A percentile compares a stretch with the other conserved stretches of the same genome.
Conservation (phyloP, 2,113 vertebrate species). For the Chlorodrepanis virens region DNA sequence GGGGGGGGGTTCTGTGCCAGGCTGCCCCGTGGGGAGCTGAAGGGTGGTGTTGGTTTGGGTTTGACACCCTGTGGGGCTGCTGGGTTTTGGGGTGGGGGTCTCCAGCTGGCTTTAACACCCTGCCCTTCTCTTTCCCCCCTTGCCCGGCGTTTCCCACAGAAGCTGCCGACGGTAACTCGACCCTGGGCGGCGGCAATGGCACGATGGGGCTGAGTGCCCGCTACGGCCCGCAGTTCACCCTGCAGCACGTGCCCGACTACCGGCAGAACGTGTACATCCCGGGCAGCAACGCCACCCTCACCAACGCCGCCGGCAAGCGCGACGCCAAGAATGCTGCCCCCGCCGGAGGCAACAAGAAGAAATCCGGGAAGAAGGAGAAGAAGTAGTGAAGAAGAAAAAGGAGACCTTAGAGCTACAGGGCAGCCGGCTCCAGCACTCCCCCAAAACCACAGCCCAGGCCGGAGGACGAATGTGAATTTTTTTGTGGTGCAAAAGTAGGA, state of each 20-base stretch:
- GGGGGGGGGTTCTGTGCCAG: fast-evolving
- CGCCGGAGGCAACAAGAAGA: constrained; percentile 91
- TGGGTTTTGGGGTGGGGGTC: background rate
- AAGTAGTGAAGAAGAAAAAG: constrained; percentile 86
- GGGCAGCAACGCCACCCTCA: constrained; percentile 92
- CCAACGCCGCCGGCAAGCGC: constrained; percentile 77
- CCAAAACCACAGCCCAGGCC: constrained; percentile 52
- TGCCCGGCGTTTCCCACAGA: constrained; percentile 69
- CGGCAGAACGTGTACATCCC: constrained; percentile 98
- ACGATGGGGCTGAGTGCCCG: constrained; percentile 95
- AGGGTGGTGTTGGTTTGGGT: background rate
- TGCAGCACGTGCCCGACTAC: constrained; percentile 97
- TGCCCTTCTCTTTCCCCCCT: background rate
- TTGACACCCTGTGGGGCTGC: background rate
- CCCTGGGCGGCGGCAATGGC: constrained; percentile 82
- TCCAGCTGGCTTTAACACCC: background rate
- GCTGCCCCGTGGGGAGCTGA: background rate
- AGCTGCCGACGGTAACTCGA: constrained; percentile 90
- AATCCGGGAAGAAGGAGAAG: constrained; percentile 98
- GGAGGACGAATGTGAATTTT: constrained; percentile 66
- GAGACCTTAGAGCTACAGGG: constrained; percentile 66
- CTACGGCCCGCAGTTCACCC: constrained; percentile 96
- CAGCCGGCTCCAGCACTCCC: constrained; percentile 68
- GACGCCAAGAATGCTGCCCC: constrained; percentile 78
- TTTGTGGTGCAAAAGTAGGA: constrained; percentile 19